Percentiles rank a stretch among this genome's conserved stretches.
Conservation (phyloP, 2,797 vertebrate species). For the Leptoclinus maculatus region DNA sequence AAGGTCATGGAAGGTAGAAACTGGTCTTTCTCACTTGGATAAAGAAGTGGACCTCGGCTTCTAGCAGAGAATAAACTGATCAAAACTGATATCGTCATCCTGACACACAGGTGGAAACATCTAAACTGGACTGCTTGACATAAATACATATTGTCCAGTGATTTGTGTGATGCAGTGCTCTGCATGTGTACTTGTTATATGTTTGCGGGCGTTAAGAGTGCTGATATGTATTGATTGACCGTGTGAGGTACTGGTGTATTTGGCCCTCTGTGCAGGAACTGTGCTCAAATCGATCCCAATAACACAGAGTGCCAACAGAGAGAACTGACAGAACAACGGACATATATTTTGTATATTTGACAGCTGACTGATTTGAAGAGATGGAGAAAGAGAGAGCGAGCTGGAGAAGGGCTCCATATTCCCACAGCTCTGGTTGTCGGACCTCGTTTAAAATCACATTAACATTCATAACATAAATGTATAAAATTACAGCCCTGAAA, state of each 20-base stretch:
- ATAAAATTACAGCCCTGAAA: neutral
- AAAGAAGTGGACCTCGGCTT: neutral
- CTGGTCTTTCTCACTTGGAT: neutral
- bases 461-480: neutral
- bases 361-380: constrained; percentile 1
- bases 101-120: neutral
- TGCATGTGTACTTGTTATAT: constrained; percentile 17
- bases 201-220: constrained; percentile 23
- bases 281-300: constrained; percentile 45
- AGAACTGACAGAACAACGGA: neutral
- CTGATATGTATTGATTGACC: constrained; percentile 39
- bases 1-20: neutral
- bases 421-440: neutral
- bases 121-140: neutral
- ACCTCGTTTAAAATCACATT: neutral
- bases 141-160: neutral
- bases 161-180: constrained; percentile 7
- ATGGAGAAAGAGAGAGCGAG: neutral
- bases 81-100: neutral
- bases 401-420: neutral
- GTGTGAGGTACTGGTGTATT: constrained; percentile 2
- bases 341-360: neutral
- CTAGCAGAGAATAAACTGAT: neutral
- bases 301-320: constrained; percentile 38
- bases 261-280: constrained; percentile 12